phyloP scores from a whole-genome alignment of 2,888 invertebrate genomes.

The Ellobium chinense region DNA sequence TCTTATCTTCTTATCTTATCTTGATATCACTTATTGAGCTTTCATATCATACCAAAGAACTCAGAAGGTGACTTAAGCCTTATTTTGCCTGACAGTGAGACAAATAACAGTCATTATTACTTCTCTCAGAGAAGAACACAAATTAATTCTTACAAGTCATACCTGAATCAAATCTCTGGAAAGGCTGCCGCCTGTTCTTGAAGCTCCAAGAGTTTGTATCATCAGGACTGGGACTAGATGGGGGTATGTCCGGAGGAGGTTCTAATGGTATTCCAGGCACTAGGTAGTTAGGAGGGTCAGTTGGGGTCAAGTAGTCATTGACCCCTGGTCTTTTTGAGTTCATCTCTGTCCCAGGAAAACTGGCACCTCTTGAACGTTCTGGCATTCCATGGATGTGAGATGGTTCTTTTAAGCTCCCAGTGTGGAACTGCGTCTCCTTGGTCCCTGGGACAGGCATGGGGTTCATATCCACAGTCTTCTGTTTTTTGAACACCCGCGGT shows the following conservation, averaged over 20 bases:
- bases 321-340: neutral
- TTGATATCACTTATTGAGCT: no score
- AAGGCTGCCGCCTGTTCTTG: neutral
- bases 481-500: neutral
- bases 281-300: neutral
- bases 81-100: no score
- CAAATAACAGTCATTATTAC: no score
- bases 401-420: neutral
- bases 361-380: neutral
- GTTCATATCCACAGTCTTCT: neutral
- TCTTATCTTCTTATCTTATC: no score
- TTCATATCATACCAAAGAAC: no score
- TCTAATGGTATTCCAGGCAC: no score
- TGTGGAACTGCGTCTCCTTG: neutral
- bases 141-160: no score
- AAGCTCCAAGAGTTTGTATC: neutral
- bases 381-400: no score
- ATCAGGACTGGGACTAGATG: neutral
- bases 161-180: slow-evolving; percentile 33
- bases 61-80: no score
- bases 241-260: no score
- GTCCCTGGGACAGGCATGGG: neutral
- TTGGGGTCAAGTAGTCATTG: slow-evolving; percentile 14
- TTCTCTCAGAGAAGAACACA: no score
- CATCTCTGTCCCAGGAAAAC: neutral